phyloP scores from a whole-genome alignment of 2,888 invertebrate species.

The Apamea anceps region DNA sequence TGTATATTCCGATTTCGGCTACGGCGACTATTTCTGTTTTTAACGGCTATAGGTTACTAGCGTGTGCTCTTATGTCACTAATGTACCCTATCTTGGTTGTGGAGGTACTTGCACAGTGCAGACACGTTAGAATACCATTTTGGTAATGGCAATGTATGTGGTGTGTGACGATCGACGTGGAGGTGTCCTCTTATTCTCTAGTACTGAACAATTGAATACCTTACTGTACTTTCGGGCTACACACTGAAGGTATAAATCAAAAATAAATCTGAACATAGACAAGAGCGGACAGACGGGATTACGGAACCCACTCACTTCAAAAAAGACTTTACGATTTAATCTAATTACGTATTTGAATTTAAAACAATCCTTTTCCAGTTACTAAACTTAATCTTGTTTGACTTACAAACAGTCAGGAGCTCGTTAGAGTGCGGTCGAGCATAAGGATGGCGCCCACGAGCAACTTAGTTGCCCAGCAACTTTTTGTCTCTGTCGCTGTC shows the following conservation, averaged over 20 bases:
- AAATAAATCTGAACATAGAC: constrained; percentile 20
- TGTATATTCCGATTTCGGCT: too few species aligned
- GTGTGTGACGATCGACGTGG: too few species aligned
- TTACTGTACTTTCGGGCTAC: neutral
- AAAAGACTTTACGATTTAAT: constrained; percentile 47
- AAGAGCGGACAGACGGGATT: neutral
- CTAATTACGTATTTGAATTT: constrained; percentile 59
- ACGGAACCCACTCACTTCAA: constrained; percentile 10
- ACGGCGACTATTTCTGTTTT: too few species aligned
- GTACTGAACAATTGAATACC: neutral
- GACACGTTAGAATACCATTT: too few species aligned
- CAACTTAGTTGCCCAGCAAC: neutral
- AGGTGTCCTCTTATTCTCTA: neutral
- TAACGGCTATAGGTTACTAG: too few species aligned
- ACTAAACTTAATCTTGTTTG: constrained; percentile 54
- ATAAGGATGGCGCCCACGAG: neutral
- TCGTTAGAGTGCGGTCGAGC: constrained; percentile 44
- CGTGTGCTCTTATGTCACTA: too few species aligned
- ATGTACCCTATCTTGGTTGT: neutral
- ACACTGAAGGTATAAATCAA: neutral
- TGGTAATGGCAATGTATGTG: neutral
- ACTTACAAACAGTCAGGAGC: constrained; percentile 41
- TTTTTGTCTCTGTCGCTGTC: neutral
- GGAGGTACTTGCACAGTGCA: neutral
- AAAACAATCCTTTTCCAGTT: constrained; percentile 46